Base-by-base conservation (phyloP, 2,888 invertebrate species). In the Cynaeus angustus region DNA sequence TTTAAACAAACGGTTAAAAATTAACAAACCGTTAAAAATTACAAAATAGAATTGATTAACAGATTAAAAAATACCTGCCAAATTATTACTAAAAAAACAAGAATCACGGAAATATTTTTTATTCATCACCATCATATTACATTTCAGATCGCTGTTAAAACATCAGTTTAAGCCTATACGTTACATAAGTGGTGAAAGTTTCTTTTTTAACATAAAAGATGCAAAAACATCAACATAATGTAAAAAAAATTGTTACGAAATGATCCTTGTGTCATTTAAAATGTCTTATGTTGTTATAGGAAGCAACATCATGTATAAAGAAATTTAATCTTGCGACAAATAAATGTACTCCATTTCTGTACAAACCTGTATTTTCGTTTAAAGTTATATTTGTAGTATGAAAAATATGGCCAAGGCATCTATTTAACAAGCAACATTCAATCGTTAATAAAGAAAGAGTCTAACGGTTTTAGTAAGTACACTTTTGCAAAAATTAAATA, bases 361-460 rank as follows among this genome's bases (percentile, higher is more conserved):
- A 41, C 41, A n/a, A 10, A 43, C 43, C 16, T 46, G 14, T 50
- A 3, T 26, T 21, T 21, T 48, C 16, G 28, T 50, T 28, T n/a
- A n/a, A n/a, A 50, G 10, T 8, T 8, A 30, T 6, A 14, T 41
- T 56, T 56, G 53, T 38, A 38, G 41, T 58, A 58, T 58, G 59
- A 67, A 61, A 68, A 64, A 68, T 68, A 68, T 68, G 53, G 68
- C 64, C 62, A 68, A 68, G 62, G 64, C 68, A 68, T 62, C 61
- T 68, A 68, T 62, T 30, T 61, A 68, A 48, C 56, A 68, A 67
- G 59, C 53, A 46, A 61, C 45, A 65, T 46, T 66, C 52, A 43
- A 55, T 41, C 43, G 13, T 33, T 26, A 59, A 56, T 56, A 10
- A 14, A 26, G n/a, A 33, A 41, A 30, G 14, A 59, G 10, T 28